Evolutionary conservation across 64 coral and sea anemone genomes (phyloP).

Genomic region (Stylophora pistillata): DNA sequence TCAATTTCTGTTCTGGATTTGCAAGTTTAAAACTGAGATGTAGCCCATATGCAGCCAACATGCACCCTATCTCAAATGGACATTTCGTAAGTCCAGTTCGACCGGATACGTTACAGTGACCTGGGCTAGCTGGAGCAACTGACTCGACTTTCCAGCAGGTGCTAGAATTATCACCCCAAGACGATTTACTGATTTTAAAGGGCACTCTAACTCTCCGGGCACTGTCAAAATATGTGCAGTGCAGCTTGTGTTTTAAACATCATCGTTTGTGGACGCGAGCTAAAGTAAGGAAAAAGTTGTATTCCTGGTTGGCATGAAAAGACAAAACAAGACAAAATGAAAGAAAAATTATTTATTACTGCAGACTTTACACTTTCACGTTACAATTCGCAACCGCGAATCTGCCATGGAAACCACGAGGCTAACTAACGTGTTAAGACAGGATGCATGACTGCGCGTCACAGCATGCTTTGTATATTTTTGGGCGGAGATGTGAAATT

Average conservation of each 20-base stretch:
- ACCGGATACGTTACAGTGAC: too few relatives aligned
- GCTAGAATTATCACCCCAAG: too few relatives aligned
- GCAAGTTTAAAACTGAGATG: too few relatives aligned
- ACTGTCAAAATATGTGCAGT: too few relatives aligned
- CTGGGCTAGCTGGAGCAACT: too few relatives aligned
- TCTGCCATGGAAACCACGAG: background rate
- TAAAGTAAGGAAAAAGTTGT: background rate
- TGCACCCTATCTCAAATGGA: too few relatives aligned
- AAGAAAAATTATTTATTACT: background rate
- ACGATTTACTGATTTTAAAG: too few relatives aligned
- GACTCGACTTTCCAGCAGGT: too few relatives aligned
- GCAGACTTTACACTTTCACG: background rate
- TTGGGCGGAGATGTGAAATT: background rate
- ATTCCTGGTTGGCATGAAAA: background rate
- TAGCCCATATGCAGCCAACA: too few relatives aligned
- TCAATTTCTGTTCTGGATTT: too few relatives aligned
- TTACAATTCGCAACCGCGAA: background rate
- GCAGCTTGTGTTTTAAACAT: background rate
- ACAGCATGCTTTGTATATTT: background rate
- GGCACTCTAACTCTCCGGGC: too few relatives aligned
- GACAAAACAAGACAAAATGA: background rate
- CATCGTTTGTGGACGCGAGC: background rate
- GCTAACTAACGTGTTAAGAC: background rate
- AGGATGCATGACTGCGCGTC: background rate
- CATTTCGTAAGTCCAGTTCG: too few relatives aligned